Evolutionary conservation across 2,797 vertebrate genomes (phyloP).

Genomic region (Numenius phaeopus): DNA sequence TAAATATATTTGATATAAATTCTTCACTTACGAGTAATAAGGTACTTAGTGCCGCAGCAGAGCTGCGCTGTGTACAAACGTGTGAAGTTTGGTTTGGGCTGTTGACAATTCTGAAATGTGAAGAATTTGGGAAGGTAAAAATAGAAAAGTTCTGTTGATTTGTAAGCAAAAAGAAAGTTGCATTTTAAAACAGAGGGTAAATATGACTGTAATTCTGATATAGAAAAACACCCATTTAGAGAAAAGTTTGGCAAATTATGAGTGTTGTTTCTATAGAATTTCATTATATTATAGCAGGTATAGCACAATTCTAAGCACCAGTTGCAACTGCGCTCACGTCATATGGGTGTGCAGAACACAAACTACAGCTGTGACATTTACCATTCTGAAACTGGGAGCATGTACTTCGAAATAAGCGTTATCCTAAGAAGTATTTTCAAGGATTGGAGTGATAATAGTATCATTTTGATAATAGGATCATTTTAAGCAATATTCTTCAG

Average conservation of each 20-base stretch:
- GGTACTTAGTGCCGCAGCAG: neutral
- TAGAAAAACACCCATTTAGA: rapidly evolving
- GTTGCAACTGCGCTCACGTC: neutral
- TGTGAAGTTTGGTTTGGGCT: neutral
- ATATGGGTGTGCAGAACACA: neutral
- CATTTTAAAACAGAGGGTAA: neutral
- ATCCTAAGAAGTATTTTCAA: neutral
- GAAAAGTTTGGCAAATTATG: neutral
- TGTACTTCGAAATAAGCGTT: neutral
- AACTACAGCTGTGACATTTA: neutral
- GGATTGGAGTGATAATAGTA: neutral
- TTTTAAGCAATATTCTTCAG: neutral
- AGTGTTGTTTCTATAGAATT: neutral
- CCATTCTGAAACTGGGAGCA: neutral
- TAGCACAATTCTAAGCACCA: neutral
- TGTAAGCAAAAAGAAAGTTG: neutral
- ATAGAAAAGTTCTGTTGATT: neutral
- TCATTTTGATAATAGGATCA: neutral
- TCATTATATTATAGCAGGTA: rapidly evolving
- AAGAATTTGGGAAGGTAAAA: neutral
- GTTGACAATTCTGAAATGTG: neutral
- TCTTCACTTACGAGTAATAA: neutral
- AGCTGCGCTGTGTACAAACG: neutral
- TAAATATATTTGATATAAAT: neutral
- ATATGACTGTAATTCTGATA: neutral